Base-by-base conservation (phyloP, 2,797 vertebrate genomes). In the Micrastur ruficollis region DNA sequence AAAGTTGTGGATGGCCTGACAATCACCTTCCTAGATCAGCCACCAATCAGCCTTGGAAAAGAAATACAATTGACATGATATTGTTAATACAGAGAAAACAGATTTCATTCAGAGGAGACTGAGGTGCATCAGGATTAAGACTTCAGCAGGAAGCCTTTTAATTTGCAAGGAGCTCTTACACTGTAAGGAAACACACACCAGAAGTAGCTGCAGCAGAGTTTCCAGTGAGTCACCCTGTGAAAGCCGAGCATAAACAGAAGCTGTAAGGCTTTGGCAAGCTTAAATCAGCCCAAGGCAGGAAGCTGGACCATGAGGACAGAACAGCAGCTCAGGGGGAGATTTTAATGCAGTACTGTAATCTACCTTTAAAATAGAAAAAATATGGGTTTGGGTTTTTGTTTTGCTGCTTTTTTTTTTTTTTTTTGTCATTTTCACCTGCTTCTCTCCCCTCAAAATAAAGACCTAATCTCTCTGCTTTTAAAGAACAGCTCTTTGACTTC, bases 131-230 rank as follows among this genome's bases (percentile, higher is more conserved):
- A 47, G 63, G n/a, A 29, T 63, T 73, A n/a, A 36, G 7, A 79
- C 67, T 90, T 82, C 67, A 87, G 19, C 20, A 67, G 55, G 50
- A 92, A 92, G 31, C 59, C 62, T 96, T 89, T 93, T 93, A 66
- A 92, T 95, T 83, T 93, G 71, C 83, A 73, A 84, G 59, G 55
- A 82, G 22, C 20, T 92, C 44, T 92, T 50, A 62, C 31, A 31
- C 18, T 80, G 7, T 59, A 52, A 75, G 81, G 50, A 47, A 86
- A 90, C 86, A 7, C 59, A 73, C 71, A 84, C 0, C 56, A 86
- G 65, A 70, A 62, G 66, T 38, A 59, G 44, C 75, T 81, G 79
- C 72, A 85, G 53, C 65, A 55, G 42, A 73, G n/a, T 86, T 91
- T 74, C 81, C 81, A 89, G 66, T 84, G 87, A 91, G 70, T 84